Base-by-base conservation (phyloP, 2,888 invertebrate genomes). In the Drosophila anomelani region DNA sequence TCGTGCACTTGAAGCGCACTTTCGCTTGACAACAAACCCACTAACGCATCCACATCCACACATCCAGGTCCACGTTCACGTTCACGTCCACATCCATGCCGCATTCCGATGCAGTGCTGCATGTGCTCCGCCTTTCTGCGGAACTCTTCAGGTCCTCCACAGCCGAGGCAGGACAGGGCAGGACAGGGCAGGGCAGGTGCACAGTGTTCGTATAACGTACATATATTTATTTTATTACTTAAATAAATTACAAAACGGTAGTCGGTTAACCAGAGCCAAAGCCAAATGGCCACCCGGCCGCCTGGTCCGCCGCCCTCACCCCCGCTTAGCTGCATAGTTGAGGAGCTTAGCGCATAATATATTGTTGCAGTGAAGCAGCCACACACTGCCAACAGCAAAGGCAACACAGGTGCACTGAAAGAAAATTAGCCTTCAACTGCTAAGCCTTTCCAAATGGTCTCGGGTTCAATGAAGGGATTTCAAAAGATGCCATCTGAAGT, bases 201-300 rank as follows among this genome's bases (percentile, higher is more conserved):
- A 64, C 70, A 68, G 64, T 75, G 76, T 62, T 67, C 75, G 73
- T 64, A 32, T 32, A 53, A 58, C 78, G 80, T 75, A 69, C 84
- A 77, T 84, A 86, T 88, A 86, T 84, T 84, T 88, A 88, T 88
- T 88, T 84, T 84, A 84, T 84, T 84, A 88, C 87, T 84, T 84
- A 84, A 84, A 84, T 84, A 84, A 88, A 84, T 84, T 84, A 84
- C 89, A 88, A 88, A 84, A 84, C 86, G 87, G 79, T 84, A 75
- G 89, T 88, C 79, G 85, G 83, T 88, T 84, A 88, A 86, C 83
- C 73, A 55, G 58, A 57, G 68, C 47, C 81, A 85, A 72, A 82
- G 85, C 85, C 87, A 81, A 84, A 86, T 79, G 81, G 87, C 87
- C 71, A 80, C 61, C 58, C 54, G 38, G 69, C 73, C 71, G 56